These are phyloP conservation scores for Lycophotia porphyrea DNA, from an alignment of 2,888 invertebrate species.

Conservation along the genomic window DNA sequence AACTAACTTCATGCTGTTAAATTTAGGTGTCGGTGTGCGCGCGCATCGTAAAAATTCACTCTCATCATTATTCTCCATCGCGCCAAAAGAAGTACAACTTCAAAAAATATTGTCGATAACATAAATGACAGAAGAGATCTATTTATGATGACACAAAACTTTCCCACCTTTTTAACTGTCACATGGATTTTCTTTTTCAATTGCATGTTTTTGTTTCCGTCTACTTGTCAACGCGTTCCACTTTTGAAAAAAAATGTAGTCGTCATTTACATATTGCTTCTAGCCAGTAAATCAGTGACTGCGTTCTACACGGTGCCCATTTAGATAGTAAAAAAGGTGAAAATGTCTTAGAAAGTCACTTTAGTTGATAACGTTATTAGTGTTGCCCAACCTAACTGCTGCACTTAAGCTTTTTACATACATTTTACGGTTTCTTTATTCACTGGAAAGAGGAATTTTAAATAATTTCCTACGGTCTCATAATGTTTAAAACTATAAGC, in stretches of 20 bases:
- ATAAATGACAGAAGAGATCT: neutral
- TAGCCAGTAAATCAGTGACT: constrained; percentile 69
- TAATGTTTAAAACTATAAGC: constrained; percentile 36
- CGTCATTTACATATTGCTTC: constrained; percentile 70
- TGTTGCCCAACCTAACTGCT: constrained; percentile 73
- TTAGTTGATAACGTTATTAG: constrained; percentile 73
- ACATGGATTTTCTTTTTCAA: constrained; percentile 51
- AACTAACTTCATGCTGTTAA: too few species aligned
- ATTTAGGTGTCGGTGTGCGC: too few species aligned
- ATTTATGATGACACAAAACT: constrained; percentile 28
- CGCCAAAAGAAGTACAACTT: too few species aligned
- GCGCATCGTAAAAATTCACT: too few species aligned
- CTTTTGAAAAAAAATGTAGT: constrained; percentile 70
- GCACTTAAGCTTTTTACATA: constrained; percentile 71
- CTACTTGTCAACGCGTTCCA: constrained; percentile 65
- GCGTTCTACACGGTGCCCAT: constrained; percentile 72
- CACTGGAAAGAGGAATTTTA: constrained; percentile 57
- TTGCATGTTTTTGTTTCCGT: constrained; percentile 45
- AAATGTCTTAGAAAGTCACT: constrained; percentile 80
- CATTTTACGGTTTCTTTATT: constrained; percentile 70
- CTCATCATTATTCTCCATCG: too few species aligned
- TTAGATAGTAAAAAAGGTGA: constrained; percentile 78
- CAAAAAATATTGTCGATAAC: neutral
- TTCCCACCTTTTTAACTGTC: constrained; percentile 37
- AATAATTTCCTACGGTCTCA: constrained; percentile 28